Conservation (phyloP, 1,140 invertebrate species). For the Panagrolaimus sp. region DNA sequence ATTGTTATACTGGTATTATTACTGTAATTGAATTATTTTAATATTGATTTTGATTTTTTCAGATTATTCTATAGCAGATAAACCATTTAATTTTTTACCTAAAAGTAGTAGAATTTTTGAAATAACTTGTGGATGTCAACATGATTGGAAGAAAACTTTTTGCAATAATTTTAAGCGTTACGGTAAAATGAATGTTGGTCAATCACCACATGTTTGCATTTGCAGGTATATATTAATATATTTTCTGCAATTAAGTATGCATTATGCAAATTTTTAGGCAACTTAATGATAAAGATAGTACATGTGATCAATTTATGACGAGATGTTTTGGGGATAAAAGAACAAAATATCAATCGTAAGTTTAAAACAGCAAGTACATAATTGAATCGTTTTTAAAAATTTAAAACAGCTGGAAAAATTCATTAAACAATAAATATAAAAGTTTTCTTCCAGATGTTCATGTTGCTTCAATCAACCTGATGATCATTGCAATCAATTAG, state of each 20-base stretch:
- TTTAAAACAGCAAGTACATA: not conserved
- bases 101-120: conserved; percentile 12
- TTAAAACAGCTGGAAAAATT: no score
- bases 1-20: conserved; percentile 8
- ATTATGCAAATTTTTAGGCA: conserved; percentile 18
- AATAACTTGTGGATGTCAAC: conserved; percentile 1
- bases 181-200: not conserved
- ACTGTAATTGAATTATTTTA: not conserved
- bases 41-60: not conserved
- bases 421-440: conserved; percentile 24
- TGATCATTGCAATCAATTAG: conserved; percentile 38
- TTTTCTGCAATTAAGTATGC: not conserved
- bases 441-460: conserved; percentile 33
- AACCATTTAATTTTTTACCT: conserved; percentile 15
- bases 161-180: conserved; percentile 2
- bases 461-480: conserved; percentile 51
- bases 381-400: not conserved
- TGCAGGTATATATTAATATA: conserved; percentile 32
- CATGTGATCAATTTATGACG: conserved; percentile 38
- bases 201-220: conserved; percentile 39
- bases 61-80: conserved; percentile 16
- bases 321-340: conserved; percentile 30
- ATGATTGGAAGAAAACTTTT: conserved; percentile 16
- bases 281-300: conserved; percentile 23
- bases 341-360: conserved; percentile 24